These are phyloP conservation scores for Manis crassicaudata DNA, from an alignment of 2,797 vertebrate species.

Conservation along the genomic window DNA sequence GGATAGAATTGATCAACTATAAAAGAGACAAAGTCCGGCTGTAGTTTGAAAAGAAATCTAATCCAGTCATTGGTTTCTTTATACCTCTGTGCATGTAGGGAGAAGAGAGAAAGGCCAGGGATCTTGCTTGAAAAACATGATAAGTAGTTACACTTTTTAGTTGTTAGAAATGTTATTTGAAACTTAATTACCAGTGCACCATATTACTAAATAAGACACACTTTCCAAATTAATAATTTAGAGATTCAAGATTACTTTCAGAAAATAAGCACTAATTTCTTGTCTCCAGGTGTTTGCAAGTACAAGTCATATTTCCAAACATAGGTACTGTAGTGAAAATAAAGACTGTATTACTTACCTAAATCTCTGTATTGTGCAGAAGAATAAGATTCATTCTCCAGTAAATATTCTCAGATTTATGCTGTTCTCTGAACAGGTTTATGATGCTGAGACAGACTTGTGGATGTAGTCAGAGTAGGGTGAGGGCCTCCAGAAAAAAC, in stretches of 20 bases:
- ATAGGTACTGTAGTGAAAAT: background rate
- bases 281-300: background rate
- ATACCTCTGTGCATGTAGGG: background rate
- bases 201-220: background rate
- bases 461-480: too few species aligned
- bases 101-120: background rate
- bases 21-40: background rate
- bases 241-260: background rate
- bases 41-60: background rate
- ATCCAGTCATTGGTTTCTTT: background rate
- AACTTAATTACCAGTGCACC: background rate
- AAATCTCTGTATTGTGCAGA: background rate
- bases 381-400: background rate
- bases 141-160: background rate
- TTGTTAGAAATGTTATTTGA: background rate
- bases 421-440: background rate
- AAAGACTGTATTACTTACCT: background rate
- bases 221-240: background rate
- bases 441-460: background rate
- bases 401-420: background rate
- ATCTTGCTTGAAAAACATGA: background rate
- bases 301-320: background rate
- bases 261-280: background rate
- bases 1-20: background rate
- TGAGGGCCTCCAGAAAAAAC: too few species aligned